A percentile compares a stretch with the other conserved stretches of the same genome.
Evolutionary conservation across 2,797 vertebrate genomes (phyloP).

Genomic region (Caiman crocodilus): DNA sequence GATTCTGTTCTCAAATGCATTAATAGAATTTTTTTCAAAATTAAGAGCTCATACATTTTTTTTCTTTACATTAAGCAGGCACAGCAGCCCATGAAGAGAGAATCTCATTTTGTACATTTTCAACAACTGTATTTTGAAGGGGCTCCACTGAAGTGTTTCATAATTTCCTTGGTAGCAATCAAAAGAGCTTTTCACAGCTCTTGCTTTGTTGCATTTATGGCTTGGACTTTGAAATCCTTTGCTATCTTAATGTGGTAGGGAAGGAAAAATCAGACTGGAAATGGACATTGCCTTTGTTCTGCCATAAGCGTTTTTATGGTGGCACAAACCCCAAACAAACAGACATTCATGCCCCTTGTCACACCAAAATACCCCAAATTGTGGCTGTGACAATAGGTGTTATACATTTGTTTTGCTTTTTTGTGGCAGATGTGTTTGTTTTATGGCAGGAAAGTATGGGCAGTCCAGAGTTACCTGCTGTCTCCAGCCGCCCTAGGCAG

Average conservation of each 20-base stretch:
- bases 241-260: neutral
- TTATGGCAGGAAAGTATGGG: too few relatives aligned
- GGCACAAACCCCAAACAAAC: too few relatives aligned
- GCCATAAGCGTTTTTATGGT: too few relatives aligned
- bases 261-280: slow-evolving; percentile 17
- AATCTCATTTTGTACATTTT: slow-evolving; percentile 16
- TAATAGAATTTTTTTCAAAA: slow-evolving; percentile 60
- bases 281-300: neutral
- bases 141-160: slow-evolving; percentile 24
- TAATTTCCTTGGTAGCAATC: neutral
- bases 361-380: too few relatives aligned
- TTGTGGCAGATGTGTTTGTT: too few relatives aligned
- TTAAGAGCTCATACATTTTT: slow-evolving; percentile 21
- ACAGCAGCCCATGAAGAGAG: slow-evolving; percentile 5
- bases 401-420: too few relatives aligned
- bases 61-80: slow-evolving; percentile 37
- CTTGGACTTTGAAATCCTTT: slow-evolving; percentile 57
- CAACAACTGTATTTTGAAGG: slow-evolving; percentile 13
- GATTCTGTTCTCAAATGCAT: slow-evolving; percentile 54
- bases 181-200: slow-evolving; percentile 11
- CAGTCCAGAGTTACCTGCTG: too few relatives aligned
- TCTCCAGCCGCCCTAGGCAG: too few relatives aligned
- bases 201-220: slow-evolving; percentile 34
- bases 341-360: too few relatives aligned
- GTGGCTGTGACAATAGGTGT: too few relatives aligned